Evolutionary conservation across 2,797 vertebrate genomes (phyloP).

Genomic region (Hippopotamyrus pictus): DNA sequence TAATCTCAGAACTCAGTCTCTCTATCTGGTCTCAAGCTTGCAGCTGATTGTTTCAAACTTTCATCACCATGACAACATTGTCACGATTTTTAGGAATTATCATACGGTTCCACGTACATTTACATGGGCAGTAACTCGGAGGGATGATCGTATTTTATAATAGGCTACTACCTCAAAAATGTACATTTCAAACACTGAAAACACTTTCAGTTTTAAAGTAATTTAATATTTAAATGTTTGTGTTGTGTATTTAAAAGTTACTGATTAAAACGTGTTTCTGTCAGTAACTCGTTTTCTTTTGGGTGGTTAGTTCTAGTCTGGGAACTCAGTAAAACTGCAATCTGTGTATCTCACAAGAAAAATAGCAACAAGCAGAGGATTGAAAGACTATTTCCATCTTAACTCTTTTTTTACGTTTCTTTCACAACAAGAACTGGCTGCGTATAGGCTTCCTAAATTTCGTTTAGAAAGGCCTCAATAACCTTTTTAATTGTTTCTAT

Average conservation of each 20-base stretch:
- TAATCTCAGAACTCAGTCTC: neutral
- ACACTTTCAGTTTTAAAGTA: neutral
- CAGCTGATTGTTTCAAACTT: slow-evolving; percentile 4
- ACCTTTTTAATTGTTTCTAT: neutral
- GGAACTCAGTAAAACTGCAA: neutral
- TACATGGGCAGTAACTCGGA: neutral
- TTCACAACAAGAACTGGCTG: neutral
- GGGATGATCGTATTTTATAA: neutral
- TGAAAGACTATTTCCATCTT: neutral
- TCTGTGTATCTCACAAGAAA: neutral
- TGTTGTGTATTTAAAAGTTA: neutral
- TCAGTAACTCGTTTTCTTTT: neutral
- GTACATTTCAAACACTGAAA: neutral
- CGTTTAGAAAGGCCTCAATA: neutral
- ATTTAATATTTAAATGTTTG: neutral
- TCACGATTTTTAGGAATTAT: neutral
- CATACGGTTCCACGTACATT: neutral
- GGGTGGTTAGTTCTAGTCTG: neutral
- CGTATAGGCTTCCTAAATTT: neutral
- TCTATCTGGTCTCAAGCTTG: neutral
- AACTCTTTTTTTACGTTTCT: neutral
- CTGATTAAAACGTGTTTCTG: neutral
- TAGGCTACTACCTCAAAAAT: neutral
- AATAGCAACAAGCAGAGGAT: neutral
- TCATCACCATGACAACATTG: slow-evolving; percentile 2